These are phyloP conservation scores for Caenorhabditis sp. DNA, from an alignment of 2,888 invertebrate species.

Conservation along the genomic window DNA sequence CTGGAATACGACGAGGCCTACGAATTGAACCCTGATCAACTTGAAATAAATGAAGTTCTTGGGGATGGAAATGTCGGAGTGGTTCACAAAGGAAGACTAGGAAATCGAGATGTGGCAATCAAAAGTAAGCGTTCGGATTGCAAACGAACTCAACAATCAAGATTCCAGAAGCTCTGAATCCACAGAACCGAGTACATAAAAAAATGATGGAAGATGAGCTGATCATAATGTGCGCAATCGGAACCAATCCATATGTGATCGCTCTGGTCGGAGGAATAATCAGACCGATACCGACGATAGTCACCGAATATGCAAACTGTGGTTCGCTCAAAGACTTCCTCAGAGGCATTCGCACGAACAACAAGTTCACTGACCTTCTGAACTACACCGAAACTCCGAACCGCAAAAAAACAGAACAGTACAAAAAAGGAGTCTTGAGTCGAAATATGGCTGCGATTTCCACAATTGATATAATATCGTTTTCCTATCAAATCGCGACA, in stretches of 20 bases:
- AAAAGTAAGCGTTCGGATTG: too few relatives aligned
- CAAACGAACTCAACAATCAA: too few relatives aligned
- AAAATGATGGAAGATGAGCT: constrained; percentile 51
- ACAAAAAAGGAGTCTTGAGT: neutral
- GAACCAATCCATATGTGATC: constrained; percentile 71
- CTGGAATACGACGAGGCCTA: neutral
- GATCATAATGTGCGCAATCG: constrained; percentile 72
- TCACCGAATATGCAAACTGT: constrained; percentile 66
- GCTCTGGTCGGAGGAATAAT: constrained; percentile 70
- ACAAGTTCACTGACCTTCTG: neutral
- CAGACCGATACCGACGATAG: constrained; percentile 14
- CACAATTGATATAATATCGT: constrained; percentile 89
- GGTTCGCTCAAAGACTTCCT: constrained; percentile 68
- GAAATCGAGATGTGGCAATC: neutral
- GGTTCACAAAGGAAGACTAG: neutral
- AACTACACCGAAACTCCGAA: neutral
- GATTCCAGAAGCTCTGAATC: neutral
- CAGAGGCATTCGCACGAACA: constrained; percentile 4
- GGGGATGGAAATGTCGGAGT: neutral
- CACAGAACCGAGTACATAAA: neutral
- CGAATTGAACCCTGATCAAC: too few relatives aligned
- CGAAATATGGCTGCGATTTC: constrained; percentile 34
- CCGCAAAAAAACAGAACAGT: constrained; percentile 48
- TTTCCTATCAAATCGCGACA: constrained; percentile 95
- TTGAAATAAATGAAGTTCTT: too few relatives aligned